Percentiles rank a stretch among this genome's conserved stretches.
phyloP scores from a whole-genome alignment of 2,888 invertebrate species.

The Apodemia hepburni region DNA sequence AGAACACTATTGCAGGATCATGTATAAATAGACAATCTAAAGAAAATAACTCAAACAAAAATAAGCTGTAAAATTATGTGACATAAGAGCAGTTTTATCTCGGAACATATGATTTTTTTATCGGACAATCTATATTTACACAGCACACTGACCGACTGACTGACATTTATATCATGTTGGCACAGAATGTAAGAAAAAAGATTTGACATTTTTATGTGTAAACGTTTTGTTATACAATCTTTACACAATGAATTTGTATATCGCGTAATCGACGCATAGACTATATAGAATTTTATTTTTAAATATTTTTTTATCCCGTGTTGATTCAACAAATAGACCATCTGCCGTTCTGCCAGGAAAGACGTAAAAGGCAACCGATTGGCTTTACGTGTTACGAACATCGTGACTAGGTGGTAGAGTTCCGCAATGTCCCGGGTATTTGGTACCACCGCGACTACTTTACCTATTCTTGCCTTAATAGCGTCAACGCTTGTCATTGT shows the following conservation, averaged over 20 bases:
- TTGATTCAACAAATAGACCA: too few species aligned
- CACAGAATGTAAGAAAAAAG: conserved; percentile 28
- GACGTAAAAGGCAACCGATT: too few species aligned
- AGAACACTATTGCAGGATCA: background rate
- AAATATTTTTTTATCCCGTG: too few species aligned
- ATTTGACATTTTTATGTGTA: conserved; percentile 30
- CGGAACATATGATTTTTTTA: conserved; percentile 25
- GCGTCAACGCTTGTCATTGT: too few species aligned
- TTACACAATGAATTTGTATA: background rate
- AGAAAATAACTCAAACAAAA: background rate
- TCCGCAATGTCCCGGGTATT: too few species aligned
- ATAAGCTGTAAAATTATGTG: background rate
- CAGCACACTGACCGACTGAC: conserved; percentile 37
- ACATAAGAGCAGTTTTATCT: conserved; percentile 7
- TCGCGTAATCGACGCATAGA: too few species aligned
- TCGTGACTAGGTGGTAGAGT: too few species aligned
- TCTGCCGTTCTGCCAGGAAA: too few species aligned
- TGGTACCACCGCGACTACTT: too few species aligned
- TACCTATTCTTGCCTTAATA: too few species aligned
- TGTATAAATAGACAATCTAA: background rate
- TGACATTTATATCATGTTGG: conserved; percentile 31
- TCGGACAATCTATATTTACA: conserved; percentile 32
- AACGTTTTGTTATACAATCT: conserved; percentile 1
- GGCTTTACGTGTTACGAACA: too few species aligned
- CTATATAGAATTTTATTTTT: too few species aligned